Evolutionary conservation across 2,888 invertebrate genomes (phyloP).

Genomic region (Lysandra bellargus): DNA sequence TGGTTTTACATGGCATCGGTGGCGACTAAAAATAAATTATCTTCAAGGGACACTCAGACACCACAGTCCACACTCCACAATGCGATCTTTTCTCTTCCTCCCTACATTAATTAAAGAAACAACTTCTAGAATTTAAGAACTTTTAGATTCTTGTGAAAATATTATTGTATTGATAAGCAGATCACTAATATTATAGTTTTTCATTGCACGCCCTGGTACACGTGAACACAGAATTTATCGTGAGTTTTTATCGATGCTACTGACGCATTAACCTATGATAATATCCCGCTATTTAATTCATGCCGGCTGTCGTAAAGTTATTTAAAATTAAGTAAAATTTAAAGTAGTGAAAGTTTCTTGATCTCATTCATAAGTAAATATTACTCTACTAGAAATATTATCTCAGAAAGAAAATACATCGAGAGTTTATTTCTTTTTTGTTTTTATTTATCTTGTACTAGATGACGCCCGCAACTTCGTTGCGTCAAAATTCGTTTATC

Average conservation of each 20-base stretch:
- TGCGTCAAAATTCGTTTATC: too few species aligned
- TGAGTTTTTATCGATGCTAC: conserved; percentile 60
- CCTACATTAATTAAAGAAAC: not conserved
- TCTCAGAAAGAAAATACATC: not conserved
- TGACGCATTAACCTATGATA: conserved; percentile 76
- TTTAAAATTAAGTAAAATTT: not conserved
- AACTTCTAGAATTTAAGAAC: not conserved
- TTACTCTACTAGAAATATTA: not conserved
- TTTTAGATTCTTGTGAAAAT: not conserved
- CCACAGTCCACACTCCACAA: not conserved
- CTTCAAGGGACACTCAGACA: not conserved
- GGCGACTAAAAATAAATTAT: not conserved
- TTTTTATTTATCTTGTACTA: not conserved
- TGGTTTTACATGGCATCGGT: not conserved
- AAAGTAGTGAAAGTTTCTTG: not conserved
- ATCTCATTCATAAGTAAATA: not conserved
- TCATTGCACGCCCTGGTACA: conserved; percentile 41
- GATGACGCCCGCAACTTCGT: too few species aligned
- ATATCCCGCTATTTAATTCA: conserved; percentile 46
- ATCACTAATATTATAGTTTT: conserved; percentile 31
- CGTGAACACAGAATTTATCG: conserved; percentile 48
- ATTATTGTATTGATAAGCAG: not conserved
- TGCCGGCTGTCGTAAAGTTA: not conserved
- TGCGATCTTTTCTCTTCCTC: not conserved
- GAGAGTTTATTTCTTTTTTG: not conserved